Evolutionary conservation across 2,797 vertebrate genomes (phyloP).

Genomic region (Silurus lanzhouensis): DNA sequence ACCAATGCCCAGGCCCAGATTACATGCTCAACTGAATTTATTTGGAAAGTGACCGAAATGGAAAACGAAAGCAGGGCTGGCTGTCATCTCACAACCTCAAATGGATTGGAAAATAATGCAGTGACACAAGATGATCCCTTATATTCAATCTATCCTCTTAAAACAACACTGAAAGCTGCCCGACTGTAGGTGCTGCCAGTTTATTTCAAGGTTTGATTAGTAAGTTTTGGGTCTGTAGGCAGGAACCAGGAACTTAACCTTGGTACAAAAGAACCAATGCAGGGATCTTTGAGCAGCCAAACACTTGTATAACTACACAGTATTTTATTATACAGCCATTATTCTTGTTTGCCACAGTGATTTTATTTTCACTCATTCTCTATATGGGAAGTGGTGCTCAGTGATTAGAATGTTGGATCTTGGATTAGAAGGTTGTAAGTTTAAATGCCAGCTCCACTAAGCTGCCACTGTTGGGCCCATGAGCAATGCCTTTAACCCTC

Average conservation of each 20-base stretch:
- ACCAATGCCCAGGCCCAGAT: constrained; percentile 9
- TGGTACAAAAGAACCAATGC: neutral
- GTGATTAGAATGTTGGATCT: too few relatives aligned
- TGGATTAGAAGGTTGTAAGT: too few relatives aligned
- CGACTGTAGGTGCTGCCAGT: neutral
- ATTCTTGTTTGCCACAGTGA: neutral
- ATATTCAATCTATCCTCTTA: constrained; percentile 54
- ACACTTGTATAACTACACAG: neutral
- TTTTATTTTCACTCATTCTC: too few relatives aligned
- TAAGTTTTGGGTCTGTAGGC: neutral
- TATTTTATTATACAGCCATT: neutral
- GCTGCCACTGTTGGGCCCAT: too few relatives aligned
- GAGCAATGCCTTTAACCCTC: too few relatives aligned
- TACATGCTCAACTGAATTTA: constrained; percentile 27
- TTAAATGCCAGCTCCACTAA: too few relatives aligned
- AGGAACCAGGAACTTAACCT: neutral
- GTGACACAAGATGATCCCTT: constrained; percentile 52
- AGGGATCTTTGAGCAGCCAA: neutral
- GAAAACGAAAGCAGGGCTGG: neutral
- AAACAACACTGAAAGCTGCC: constrained; percentile 46
- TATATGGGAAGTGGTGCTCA: too few relatives aligned
- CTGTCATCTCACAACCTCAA: constrained; percentile 50
- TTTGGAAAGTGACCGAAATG: constrained; percentile 18
- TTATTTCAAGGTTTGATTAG: neutral
- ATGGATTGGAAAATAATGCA: constrained; percentile 56